phyloP scores from a whole-genome alignment of 2,113 vertebrate species.

The Albula glossodonta region DNA sequence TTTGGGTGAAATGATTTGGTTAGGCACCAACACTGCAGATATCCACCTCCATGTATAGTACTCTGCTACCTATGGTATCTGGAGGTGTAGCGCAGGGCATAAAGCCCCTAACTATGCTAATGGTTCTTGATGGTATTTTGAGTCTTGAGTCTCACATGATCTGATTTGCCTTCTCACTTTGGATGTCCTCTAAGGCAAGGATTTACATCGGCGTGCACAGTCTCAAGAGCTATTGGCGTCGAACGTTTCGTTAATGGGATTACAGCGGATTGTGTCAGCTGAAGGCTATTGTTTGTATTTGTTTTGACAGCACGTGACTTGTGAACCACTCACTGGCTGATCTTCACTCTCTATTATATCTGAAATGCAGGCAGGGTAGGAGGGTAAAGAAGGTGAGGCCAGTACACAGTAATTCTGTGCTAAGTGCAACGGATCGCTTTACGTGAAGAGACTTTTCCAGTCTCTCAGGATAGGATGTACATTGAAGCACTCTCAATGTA shows the following conservation, averaged over 20 bases:
- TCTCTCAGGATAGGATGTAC: not conserved
- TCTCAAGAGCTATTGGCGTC: slow-evolving; percentile 19
- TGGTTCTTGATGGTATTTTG: not conserved
- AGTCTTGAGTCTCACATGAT: not conserved
- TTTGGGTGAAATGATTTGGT: too few relatives aligned
- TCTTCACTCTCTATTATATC: slow-evolving; percentile 11
- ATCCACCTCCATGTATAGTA: too few relatives aligned
- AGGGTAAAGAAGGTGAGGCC: not conserved
- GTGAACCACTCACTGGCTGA: not conserved
- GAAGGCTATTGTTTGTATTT: slow-evolving; percentile 45
- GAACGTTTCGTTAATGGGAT: slow-evolving; percentile 46
- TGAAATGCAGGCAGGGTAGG: slow-evolving; percentile 13
- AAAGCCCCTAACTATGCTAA: not conserved
- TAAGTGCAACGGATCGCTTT: not conserved
- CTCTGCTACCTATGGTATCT: too few relatives aligned
- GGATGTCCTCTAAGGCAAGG: slow-evolving; percentile 24
- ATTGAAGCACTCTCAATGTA: not conserved
- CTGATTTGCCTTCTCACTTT: slow-evolving; percentile 12
- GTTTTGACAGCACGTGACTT: slow-evolving; percentile 46
- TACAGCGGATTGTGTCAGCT: slow-evolving; percentile 42
- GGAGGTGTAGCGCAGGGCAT: not conserved
- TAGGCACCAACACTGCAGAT: too few relatives aligned
- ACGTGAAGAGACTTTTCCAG: not conserved
- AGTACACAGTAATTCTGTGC: not conserved
- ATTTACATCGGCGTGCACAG: slow-evolving; percentile 14